Evolutionary conservation across 2,888 invertebrate genomes (phyloP).

Genomic region (Dugesia japonica): DNA sequence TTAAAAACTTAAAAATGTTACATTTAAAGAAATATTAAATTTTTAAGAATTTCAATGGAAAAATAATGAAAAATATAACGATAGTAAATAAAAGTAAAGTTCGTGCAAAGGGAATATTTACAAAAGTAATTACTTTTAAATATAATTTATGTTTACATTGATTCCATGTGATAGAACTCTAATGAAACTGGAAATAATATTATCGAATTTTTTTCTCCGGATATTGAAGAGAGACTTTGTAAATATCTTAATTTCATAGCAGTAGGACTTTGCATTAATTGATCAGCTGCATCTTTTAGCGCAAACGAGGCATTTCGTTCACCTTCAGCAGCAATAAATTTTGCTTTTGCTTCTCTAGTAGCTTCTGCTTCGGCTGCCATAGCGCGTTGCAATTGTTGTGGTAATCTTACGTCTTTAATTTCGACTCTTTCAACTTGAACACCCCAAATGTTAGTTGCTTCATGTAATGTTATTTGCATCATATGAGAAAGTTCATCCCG

Average conservation of each 20-base stretch:
- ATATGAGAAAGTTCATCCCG: slow-evolving; percentile 42
- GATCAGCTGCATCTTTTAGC: slow-evolving; percentile 68
- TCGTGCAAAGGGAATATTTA: no score
- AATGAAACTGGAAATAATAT: slow-evolving; percentile 45
- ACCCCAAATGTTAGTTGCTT: slow-evolving; percentile 28
- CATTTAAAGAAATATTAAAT: no score
- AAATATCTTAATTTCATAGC: slow-evolving; percentile 55
- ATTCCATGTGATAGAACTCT: slow-evolving; percentile 36
- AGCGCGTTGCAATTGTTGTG: slow-evolving; percentile 43
- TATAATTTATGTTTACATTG: neutral
- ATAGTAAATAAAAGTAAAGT: no score
- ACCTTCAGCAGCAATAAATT: slow-evolving; percentile 50
- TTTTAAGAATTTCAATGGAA: no score
- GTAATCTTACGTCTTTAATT: slow-evolving; percentile 40
- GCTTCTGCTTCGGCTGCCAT: slow-evolving; percentile 47
- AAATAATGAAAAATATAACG: no score
- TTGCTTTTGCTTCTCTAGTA: slow-evolving; percentile 42
- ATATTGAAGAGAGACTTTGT: slow-evolving; percentile 43
- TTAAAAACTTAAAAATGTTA: no score
- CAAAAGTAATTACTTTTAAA: neutral
- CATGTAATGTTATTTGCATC: slow-evolving; percentile 35
- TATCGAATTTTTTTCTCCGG: slow-evolving; percentile 45
- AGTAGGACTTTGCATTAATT: slow-evolving; percentile 66
- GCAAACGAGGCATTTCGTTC: slow-evolving; percentile 58
- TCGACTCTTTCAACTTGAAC: slow-evolving; percentile 30